Evolutionary conservation across 2,888 invertebrate genomes (phyloP), one percentile per base, ranked within the genome.

Genomic region (Cantharis lateralis): DNA sequence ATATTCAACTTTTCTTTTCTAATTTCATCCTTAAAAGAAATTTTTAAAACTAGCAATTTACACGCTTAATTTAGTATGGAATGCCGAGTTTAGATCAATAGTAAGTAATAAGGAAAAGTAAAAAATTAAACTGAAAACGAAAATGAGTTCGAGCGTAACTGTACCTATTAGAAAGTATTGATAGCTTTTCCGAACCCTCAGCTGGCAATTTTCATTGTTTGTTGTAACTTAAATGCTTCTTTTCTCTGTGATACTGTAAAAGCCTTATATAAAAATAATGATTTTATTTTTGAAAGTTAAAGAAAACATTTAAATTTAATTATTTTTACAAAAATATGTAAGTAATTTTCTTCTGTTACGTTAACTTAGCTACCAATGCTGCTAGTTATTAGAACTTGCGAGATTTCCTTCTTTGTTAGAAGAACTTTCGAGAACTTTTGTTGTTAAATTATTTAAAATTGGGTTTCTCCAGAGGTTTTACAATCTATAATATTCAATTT

Each of bases 101-200:
- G 62, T 24, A 48, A 69, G 62, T 73, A 68, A 68, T 62, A 73
- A 73, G 73, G 24, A 68, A 69, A 73, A 68, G 66, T 64, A 66
- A 73, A 73, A 68, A 73, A 73, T 73, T 68, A 66, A 20, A 73
- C 48, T 61, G 73, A 68, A 73, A 73, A 73, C 68, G 72, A 73
- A 73, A 73, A 73, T 68, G 73, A 73, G 73, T 62, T 73, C 73
- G 68, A 61, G 73, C 73, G 73, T 73, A 73, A 73, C 73, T 69
- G 73, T 73, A 68, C 73, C 68, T 73, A 73, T 73, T 73, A 73
- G 73, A 68, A 68, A 73, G 73, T 73, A 73, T 73, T 73, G 73
- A 73, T 73, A 73, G 73, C 73, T 73, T 73, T 73, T 66, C 68
- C 68, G 68, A 69, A 68, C 68, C 68, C 61, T 26, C 68, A 73